Evolutionary conservation across 2,113 vertebrate species (phyloP).

Genomic region (Glareola pratincola): DNA sequence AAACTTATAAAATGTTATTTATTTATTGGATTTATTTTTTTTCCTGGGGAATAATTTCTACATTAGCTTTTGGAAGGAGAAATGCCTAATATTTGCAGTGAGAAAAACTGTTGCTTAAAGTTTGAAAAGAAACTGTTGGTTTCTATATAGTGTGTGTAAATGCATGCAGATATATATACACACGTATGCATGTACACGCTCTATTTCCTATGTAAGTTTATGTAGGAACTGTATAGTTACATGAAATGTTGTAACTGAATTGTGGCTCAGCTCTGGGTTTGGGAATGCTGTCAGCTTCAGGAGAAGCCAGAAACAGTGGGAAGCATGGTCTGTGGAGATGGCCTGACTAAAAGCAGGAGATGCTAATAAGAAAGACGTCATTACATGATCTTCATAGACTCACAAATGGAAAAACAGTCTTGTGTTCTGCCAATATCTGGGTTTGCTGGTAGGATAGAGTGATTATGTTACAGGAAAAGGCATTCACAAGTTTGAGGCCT

Average conservation of each 20-base stretch:
- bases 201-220: not conserved
- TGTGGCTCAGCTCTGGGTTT: not conserved
- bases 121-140: not conserved
- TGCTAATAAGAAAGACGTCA: not conserved
- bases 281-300: not conserved
- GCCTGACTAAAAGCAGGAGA: not conserved
- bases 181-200: accelerated
- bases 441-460: not conserved
- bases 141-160: not conserved
- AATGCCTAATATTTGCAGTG: not conserved
- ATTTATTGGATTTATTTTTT: not conserved
- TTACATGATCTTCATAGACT: not conserved
- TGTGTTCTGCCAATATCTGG: not conserved
- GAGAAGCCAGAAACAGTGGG: not conserved
- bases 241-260: not conserved
- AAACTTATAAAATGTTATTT: not conserved
- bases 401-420: not conserved
- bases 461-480: not conserved
- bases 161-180: not conserved
- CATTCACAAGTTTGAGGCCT: not conserved
- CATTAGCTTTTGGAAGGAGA: not conserved
- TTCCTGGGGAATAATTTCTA: not conserved
- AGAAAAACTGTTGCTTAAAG: not conserved
- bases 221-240: not conserved
- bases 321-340: not conserved